Percentiles rank a stretch among this genome's conserved stretches.
phyloP scores from a whole-genome alignment of 2,113 vertebrate genomes.

The Petroica traversi region DNA sequence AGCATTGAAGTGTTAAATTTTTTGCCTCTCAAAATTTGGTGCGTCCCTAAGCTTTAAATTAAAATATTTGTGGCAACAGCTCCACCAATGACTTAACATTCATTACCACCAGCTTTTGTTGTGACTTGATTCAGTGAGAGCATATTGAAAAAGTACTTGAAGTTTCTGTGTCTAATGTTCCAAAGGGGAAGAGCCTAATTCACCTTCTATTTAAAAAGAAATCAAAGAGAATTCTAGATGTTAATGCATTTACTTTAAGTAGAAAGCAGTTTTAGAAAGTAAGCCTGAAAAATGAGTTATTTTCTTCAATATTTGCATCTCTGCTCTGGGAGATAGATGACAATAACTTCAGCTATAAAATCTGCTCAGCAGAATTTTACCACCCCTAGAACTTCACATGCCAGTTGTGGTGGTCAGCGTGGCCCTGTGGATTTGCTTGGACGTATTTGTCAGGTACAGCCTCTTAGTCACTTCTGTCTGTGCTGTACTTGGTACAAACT shows the following conservation, averaged over 20 bases:
- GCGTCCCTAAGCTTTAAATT: not conserved
- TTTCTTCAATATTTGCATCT: not conserved
- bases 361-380: not conserved
- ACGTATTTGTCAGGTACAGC: not conserved
- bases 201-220: not conserved
- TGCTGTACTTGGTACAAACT: not conserved
- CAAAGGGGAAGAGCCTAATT: not conserved
- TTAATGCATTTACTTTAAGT: not conserved
- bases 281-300: not conserved
- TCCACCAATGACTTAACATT: not conserved
- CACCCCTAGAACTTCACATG: not conserved
- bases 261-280: not conserved
- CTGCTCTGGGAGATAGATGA: not conserved
- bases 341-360: not conserved
- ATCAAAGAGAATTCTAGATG: not conserved
- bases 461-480: not conserved
- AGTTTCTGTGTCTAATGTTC: not conserved
- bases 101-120: not conserved
- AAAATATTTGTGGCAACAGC: not conserved
- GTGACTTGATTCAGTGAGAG: fast-evolving
- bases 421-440: not conserved
- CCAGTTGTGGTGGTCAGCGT: fast-evolving
- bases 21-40: not conserved
- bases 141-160: not conserved
- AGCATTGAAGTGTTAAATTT: not conserved